Conservation (phyloP, 2,113 vertebrate species). For the Mormyrus iriodes region DNA sequence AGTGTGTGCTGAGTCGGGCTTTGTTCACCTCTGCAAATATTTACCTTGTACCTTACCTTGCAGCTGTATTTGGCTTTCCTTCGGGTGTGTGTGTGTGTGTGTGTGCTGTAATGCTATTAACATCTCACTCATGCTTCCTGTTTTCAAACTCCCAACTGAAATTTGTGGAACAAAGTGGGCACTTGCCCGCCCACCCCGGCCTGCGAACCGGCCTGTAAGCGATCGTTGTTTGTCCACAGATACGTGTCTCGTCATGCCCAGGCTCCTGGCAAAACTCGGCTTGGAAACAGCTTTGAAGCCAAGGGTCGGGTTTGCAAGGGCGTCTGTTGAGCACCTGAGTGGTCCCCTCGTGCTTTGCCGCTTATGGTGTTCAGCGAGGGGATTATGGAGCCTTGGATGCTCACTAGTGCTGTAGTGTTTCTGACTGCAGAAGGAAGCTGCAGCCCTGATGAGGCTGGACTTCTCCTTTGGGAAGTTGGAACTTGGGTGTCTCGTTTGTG, state of each 20-base stretch:
- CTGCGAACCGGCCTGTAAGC: too few relatives aligned
- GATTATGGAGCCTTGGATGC: not conserved
- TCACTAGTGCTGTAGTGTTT: not conserved
- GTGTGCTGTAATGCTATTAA: not conserved
- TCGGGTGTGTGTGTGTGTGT: not conserved
- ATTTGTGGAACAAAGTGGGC: not conserved
- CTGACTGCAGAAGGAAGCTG: not conserved
- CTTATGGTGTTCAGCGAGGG: not conserved
- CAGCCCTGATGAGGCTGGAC: not conserved
- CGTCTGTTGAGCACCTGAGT: not conserved
- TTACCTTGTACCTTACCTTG: not conserved
- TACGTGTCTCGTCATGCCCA: not conserved
- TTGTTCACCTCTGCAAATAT: not conserved
- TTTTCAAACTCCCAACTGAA: not conserved
- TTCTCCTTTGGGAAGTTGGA: not conserved
- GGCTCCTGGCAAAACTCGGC: not conserved
- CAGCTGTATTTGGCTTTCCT: not conserved
- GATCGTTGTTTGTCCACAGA: not conserved
- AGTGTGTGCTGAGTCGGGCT: not conserved
- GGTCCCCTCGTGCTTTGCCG: not conserved
- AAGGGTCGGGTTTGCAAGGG: not conserved
- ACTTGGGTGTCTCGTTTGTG: not conserved
- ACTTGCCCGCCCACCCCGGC: too few relatives aligned
- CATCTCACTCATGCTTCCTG: not conserved
- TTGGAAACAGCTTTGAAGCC: not conserved